phyloP scores from a whole-genome alignment of 2,888 invertebrate species.

The Drosophila antonietae region DNA sequence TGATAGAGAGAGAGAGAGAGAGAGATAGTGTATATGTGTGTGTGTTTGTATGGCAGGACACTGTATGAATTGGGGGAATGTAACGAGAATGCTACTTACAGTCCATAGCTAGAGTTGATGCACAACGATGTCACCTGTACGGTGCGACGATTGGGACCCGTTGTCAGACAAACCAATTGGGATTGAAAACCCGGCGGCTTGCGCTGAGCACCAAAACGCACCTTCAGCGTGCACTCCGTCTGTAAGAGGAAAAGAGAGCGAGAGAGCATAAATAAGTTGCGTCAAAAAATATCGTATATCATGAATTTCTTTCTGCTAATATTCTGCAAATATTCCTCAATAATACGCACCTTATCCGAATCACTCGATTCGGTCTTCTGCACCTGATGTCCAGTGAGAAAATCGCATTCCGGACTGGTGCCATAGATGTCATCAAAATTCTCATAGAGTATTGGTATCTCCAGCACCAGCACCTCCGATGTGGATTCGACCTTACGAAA shows the following conservation, averaged over 20 bases:
- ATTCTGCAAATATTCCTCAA: no score
- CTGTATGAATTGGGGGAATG: constrained; percentile 1
- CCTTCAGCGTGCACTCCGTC: constrained; percentile 87
- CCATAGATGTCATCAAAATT: constrained; percentile 91
- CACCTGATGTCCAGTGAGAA: constrained; percentile 86
- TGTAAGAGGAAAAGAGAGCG: constrained; percentile 37
- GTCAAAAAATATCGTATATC: no score
- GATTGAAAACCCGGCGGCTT: constrained; percentile 99
- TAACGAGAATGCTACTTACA: constrained; percentile 88
- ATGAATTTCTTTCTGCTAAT: no score
- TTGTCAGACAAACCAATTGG: constrained; percentile 96
- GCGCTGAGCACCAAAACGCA: constrained; percentile 91
- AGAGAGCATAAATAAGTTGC: not conserved
- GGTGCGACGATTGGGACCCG: constrained; percentile 88
- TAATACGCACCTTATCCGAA: constrained; percentile 75
- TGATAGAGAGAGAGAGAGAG: constrained; percentile 6
- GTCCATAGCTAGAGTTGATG: constrained; percentile 97
- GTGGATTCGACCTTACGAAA: constrained; percentile 96
- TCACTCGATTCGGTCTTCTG: constrained; percentile 84
- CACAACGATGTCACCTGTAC: constrained; percentile 93
- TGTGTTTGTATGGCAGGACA: constrained; percentile 24
- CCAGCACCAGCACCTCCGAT: constrained; percentile 91
- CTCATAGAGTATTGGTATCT: constrained; percentile 94
- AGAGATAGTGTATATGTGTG: constrained; percentile 25
- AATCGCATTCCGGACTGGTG: constrained; percentile 93